These are phyloP conservation scores for Auanema freiburgensis DNA, from an alignment of 2,888 invertebrate genomes.

Conservation along the genomic window DNA sequence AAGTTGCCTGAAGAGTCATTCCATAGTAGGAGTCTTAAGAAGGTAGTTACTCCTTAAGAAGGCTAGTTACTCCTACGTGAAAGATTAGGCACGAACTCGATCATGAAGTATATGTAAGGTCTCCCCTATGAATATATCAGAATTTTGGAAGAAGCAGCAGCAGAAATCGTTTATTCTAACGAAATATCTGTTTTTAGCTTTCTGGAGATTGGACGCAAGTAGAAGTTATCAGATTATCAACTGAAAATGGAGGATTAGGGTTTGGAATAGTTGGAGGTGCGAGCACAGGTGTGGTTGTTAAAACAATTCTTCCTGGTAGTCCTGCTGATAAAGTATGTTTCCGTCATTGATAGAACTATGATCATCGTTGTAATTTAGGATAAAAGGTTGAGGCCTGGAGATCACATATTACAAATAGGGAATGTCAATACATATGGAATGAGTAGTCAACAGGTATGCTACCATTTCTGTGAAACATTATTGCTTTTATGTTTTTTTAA, in stretches of 20 bases:
- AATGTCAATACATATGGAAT: conserved; percentile 77
- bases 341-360: neutral
- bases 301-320: conserved; percentile 94
- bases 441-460: conserved; percentile 78
- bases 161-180: neutral
- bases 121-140: too few species aligned
- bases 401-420: conserved; percentile 86
- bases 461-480: neutral
- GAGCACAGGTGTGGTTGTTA: conserved; percentile 97
- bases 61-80: too few species aligned
- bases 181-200: conserved; percentile 71
- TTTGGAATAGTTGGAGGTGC: conserved; percentile 95
- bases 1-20: too few species aligned
- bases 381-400: conserved; percentile 90
- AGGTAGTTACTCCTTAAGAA: too few species aligned
- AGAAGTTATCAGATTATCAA: conserved; percentile 93
- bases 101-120: too few species aligned
- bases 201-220: conserved; percentile 99
- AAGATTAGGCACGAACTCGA: too few species aligned
- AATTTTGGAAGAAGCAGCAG: too few species aligned
- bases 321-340: conserved; percentile 86
- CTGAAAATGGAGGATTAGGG: conserved; percentile 79
- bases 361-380: conserved; percentile 72
- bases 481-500: neutral
- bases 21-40: too few species aligned